Evolutionary conservation across 2,113 vertebrate genomes (phyloP).

Genomic region (Leuciscus idus): DNA sequence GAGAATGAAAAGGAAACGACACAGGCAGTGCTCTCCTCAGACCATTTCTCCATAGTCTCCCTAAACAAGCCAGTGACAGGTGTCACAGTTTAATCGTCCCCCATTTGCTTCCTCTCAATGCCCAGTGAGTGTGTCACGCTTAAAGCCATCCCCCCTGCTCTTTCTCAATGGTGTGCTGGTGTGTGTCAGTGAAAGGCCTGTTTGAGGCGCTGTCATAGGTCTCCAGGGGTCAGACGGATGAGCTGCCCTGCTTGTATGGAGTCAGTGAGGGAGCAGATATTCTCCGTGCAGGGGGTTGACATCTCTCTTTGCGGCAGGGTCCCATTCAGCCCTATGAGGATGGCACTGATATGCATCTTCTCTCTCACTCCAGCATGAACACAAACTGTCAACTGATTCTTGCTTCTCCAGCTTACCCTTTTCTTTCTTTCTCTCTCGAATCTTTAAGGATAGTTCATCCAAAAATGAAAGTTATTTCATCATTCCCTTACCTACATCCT

Average conservation of each 20-base stretch:
- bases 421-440: neutral
- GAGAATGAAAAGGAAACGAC: conserved; percentile 26
- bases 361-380: conserved; percentile 24
- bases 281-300: conserved; percentile 59
- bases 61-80: conserved; percentile 62
- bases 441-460: neutral
- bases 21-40: conserved; percentile 42
- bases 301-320: conserved; percentile 57
- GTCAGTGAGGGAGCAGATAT: conserved; percentile 61
- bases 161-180: conserved; percentile 55
- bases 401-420: conserved; percentile 40
- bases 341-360: conserved; percentile 45
- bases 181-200: conserved; percentile 62
- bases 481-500: too few species aligned
- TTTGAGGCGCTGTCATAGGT: conserved; percentile 62
- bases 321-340: conserved; percentile 55
- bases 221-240: conserved; percentile 62
- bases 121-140: conserved; percentile 60
- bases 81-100: conserved; percentile 60
- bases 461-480: neutral
- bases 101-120: conserved; percentile 59
- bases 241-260: conserved; percentile 64
- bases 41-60: conserved; percentile 50
- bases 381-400: conserved; percentile 44
- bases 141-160: conserved; percentile 56